Conservation (phyloP, 2,888 invertebrate genomes). For the Dryobotodes eremita region DNA sequence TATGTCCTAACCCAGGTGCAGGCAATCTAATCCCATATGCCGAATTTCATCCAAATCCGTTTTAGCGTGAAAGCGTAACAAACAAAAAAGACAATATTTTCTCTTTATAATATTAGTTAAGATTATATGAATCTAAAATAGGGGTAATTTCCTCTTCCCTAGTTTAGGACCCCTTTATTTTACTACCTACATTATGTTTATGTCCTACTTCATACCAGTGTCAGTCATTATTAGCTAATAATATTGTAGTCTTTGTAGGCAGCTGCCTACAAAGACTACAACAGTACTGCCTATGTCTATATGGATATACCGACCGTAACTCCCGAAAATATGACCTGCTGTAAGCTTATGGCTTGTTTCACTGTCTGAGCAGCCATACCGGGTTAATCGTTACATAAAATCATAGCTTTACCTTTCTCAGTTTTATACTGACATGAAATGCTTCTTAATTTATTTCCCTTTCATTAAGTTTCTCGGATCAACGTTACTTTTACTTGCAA, state of each 20-base stretch:
- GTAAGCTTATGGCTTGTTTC: conserved; percentile 15
- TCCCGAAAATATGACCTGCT: conserved; percentile 18
- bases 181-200: not conserved
- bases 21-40: too few relatives aligned
- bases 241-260: too few relatives aligned
- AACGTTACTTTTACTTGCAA: conserved; percentile 13
- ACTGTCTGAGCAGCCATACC: conserved; percentile 17
- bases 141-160: too few relatives aligned
- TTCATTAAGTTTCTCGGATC: conserved; percentile 33
- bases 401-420: conserved; percentile 42
- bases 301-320: not conserved
- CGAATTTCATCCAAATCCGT: too few relatives aligned
- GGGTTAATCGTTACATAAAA: conserved; percentile 54
- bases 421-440: conserved; percentile 50
- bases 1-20: too few relatives aligned
- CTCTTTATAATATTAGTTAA: too few relatives aligned
- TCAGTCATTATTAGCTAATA: not conserved
- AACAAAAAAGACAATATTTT: too few relatives aligned
- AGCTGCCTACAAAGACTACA: too few relatives aligned
- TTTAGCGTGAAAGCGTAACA: too few relatives aligned
- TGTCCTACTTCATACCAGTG: not conserved
- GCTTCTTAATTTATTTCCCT: conserved; percentile 42
- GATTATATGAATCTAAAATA: not conserved
- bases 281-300: not conserved
- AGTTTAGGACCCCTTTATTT: not conserved